These are phyloP conservation scores for Drosophila willistoni DNA, from an alignment of 1,140 invertebrate genomes.

Conservation along the genomic window DNA sequence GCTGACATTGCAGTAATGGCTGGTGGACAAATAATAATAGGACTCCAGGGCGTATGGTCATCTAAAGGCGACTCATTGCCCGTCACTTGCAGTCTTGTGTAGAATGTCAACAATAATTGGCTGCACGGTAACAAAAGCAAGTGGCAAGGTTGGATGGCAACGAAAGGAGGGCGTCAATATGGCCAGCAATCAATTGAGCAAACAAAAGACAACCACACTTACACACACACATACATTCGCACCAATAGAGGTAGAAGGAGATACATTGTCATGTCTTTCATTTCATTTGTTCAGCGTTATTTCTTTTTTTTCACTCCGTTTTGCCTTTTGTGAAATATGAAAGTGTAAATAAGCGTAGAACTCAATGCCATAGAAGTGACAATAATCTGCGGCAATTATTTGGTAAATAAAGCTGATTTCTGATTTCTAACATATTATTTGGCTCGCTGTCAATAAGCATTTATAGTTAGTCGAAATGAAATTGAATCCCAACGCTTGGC, in stretches of 20 bases:
- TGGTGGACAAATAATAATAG: conserved; percentile 31
- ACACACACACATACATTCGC: neutral
- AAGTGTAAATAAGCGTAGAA: conserved; percentile 55
- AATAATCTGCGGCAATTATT: conserved; percentile 59
- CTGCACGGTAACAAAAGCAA: conserved; percentile 64
- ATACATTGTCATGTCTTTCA: conserved; percentile 30
- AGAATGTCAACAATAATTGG: conserved; percentile 69
- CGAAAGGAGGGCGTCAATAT: conserved; percentile 25
- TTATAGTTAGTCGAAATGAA: conserved; percentile 16
- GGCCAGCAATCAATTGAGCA: conserved; percentile 70
- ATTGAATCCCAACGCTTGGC: conserved; percentile 3
- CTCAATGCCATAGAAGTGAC: conserved; percentile 42
- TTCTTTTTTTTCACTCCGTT: conserved; percentile 37
- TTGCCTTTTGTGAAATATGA: conserved; percentile 39
- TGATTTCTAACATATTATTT: conserved; percentile 35
- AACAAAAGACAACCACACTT: conserved; percentile 51
- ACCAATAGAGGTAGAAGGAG: neutral
- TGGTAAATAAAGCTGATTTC: conserved; percentile 54
- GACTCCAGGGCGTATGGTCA: conserved; percentile 22
- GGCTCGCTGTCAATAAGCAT: conserved; percentile 19
- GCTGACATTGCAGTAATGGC: conserved; percentile 43
- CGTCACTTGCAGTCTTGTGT: conserved; percentile 54
- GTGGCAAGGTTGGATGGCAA: conserved; percentile 3
- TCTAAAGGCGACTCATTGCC: conserved; percentile 23
- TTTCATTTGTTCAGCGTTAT: conserved; percentile 27